Evolutionary conservation across 2,113 vertebrate genomes (phyloP), one percentile per base, ranked within the genome.

Genomic region (Phrynosoma blainvillii): DNA sequence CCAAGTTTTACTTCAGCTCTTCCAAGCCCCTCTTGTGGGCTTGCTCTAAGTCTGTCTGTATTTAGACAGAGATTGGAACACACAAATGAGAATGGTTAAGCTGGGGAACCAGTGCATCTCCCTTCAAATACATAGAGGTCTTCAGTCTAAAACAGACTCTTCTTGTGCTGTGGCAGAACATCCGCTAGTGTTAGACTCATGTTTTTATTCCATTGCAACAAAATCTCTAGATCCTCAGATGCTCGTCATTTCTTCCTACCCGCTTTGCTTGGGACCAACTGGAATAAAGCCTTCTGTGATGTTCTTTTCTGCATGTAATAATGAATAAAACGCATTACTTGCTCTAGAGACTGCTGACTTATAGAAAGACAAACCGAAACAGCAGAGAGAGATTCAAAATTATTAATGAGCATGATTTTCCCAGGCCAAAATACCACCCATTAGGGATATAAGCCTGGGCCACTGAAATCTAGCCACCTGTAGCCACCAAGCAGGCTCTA

Each of bases 401-500:
- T 12, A 36, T 42, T 21, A 25, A 70, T 18, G 1, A 25, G 23
- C 2, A 70, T 20, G 59, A 87, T 86, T 92, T 90, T 89, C 88
- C 11, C 23, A 42, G 68, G 66, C 71, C 68, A 36, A 42, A 42
- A 71, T 87, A 84, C 82, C 42, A 77, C 65, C 47, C 21, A 40
- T 76, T 82, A 86, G 30, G n/a, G 84, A 93, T 89, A 78, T 77
- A 90, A 89, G 88, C 20, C 9, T 14, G 32, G 71, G 25, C 81
- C 23, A 40, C 47, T 70, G 62, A 82, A 84, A 47, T 88, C 42
- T 87, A 87, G 82, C 71, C 21, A 86, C 84, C 14, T 1, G 21
- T 30, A 79, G 76, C 59, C 59, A 84, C 3, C 27, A 79, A 11
- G 83, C 71, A 66, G 84, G n/a, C 6, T 25, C 87, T 52, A 82